These are phyloP conservation scores for Pristis pectinata DNA, from an alignment of 2,797 vertebrate species.

Conservation along the genomic window DNA sequence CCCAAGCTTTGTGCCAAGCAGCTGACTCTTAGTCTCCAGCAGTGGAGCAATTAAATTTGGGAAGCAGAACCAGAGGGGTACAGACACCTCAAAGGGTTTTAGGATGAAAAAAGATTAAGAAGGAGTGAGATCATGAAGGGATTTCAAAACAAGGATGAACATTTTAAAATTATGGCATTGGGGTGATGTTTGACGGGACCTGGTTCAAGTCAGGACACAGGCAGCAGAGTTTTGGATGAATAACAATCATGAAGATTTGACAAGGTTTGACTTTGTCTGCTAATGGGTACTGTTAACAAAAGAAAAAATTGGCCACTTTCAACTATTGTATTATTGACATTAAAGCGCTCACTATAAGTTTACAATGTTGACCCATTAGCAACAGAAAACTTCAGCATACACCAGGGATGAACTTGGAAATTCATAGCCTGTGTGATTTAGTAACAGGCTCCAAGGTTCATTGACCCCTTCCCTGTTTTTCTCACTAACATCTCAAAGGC, in stretches of 20 bases:
- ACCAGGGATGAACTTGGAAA: background rate
- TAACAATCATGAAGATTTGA: too few species aligned
- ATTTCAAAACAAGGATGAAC: too few species aligned
- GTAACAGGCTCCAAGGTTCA: background rate
- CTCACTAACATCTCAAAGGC: background rate
- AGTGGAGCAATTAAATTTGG: too few species aligned
- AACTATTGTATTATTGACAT: background rate
- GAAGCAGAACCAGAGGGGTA: too few species aligned
- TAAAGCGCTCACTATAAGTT: background rate
- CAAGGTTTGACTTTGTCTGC: background rate
- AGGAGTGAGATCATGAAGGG: too few species aligned
- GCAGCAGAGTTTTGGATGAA: background rate
- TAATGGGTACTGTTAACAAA: background rate
- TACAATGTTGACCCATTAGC: background rate
- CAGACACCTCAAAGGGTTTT: too few species aligned
- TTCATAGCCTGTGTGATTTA: background rate
- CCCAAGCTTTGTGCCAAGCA: too few species aligned
- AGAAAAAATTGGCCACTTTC: background rate
- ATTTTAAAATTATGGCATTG: too few species aligned
- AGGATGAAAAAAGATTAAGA: too few species aligned
- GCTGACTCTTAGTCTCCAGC: too few species aligned
- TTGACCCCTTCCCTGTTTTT: background rate
- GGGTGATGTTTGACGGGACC: too few species aligned
- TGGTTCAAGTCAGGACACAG: too few species aligned
- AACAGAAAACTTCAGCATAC: background rate